Evolutionary conservation across 2,113 vertebrate genomes (phyloP).

Genomic region (Halcyon senegalensis): DNA sequence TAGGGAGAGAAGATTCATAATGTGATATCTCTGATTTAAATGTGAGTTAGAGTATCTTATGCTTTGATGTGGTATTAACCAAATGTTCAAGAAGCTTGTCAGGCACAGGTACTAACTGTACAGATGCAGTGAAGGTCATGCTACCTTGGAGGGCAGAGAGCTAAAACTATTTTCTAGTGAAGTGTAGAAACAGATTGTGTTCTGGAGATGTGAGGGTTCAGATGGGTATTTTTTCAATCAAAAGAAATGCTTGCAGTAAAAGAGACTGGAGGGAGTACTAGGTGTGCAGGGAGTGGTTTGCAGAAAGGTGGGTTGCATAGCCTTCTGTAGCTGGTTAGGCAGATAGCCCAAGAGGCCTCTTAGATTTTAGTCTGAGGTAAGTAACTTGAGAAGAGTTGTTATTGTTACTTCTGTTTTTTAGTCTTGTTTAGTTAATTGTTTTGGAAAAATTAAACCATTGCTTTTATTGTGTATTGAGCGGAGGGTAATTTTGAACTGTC

Average conservation of each 20-base stretch:
- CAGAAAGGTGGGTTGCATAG: fast-evolving
- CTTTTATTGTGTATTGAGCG: not conserved
- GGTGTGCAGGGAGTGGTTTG: fast-evolving
- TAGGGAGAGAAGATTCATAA: not conserved
- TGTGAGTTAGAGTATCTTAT: not conserved
- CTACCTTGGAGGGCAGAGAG: not conserved
- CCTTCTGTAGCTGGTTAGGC: not conserved
- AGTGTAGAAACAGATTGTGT: not conserved
- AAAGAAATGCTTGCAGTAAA: not conserved
- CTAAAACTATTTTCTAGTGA: not conserved
- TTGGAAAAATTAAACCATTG: not conserved
- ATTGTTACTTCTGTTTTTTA: not conserved
- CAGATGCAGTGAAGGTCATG: not conserved
- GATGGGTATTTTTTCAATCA: not conserved
- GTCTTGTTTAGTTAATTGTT: not conserved
- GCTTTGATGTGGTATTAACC: not conserved
- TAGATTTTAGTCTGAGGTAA: not conserved
- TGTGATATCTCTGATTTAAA: not conserved
- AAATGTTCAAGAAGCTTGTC: not conserved
- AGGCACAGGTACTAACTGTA: not conserved
- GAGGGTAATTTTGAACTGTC: not conserved
- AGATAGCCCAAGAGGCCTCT: not conserved
- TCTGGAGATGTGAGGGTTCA: not conserved
- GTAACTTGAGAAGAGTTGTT: not conserved
- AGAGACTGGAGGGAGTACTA: fast-evolving